These are phyloP conservation scores for Fabriciana adippe DNA, from an alignment of 2,888 invertebrate species.

Conservation along the genomic window DNA sequence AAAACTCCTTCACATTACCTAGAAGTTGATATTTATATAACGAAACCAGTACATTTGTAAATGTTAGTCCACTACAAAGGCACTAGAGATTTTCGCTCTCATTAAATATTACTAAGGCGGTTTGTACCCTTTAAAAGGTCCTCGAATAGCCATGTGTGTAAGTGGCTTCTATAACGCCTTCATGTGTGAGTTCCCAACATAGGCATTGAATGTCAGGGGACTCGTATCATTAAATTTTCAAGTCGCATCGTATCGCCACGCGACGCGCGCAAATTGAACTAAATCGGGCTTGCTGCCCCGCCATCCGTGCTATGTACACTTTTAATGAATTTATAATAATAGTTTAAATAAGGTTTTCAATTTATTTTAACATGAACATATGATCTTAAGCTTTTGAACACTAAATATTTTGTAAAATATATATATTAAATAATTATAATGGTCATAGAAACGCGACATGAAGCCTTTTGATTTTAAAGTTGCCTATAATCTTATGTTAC, in stretches of 20 bases:
- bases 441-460: too few relatives aligned
- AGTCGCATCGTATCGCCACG: conserved; percentile 49
- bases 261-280: conserved; percentile 57
- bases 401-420: too few relatives aligned
- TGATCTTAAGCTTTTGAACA: too few relatives aligned
- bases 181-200: conserved; percentile 19
- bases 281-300: conserved; percentile 46
- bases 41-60: conserved; percentile 15
- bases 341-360: conserved; percentile 8
- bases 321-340: conserved; percentile 16
- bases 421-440: too few relatives aligned
- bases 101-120: conserved; percentile 21
- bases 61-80: conserved; percentile 17
- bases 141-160: conserved; percentile 17
- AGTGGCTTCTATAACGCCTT: conserved; percentile 16
- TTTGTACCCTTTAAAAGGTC: conserved; percentile 22
- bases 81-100: conserved; percentile 15
- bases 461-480: too few relatives aligned
- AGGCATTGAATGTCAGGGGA: conserved; percentile 22
- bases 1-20: too few relatives aligned
- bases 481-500: too few relatives aligned
- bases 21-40: background rate
- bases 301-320: conserved; percentile 20
- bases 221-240: conserved; percentile 60
- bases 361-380: background rate